These are phyloP conservation scores for Mythimna ferrago DNA, from an alignment of 2,888 invertebrate species.

Conservation along the genomic window DNA sequence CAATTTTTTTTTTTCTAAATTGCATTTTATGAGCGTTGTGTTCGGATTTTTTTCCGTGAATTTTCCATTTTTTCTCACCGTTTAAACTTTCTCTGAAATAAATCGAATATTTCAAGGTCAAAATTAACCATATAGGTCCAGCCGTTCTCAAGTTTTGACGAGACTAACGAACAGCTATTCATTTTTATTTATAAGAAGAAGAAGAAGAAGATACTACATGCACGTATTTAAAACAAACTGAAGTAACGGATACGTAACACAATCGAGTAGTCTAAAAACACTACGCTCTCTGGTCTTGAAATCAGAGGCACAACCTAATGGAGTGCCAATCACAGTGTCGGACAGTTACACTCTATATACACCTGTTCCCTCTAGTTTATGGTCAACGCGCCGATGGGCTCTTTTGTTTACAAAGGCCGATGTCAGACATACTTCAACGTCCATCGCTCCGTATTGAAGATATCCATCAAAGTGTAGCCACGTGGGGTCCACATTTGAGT, in stretches of 20 bases:
- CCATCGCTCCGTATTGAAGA: conserved; percentile 6
- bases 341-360: conserved; percentile 3
- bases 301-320: background rate
- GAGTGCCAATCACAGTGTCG: conserved; percentile 9
- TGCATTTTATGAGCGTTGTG: too few relatives aligned
- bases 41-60: too few relatives aligned
- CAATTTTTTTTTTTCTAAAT: too few relatives aligned
- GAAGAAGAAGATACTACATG: too few relatives aligned
- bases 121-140: too few relatives aligned
- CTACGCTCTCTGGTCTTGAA: background rate
- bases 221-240: background rate
- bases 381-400: background rate
- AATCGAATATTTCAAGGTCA: too few relatives aligned
- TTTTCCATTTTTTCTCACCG: too few relatives aligned
- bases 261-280: background rate
- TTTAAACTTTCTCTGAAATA: too few relatives aligned
- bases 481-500: background rate
- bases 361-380: conserved; percentile 30
- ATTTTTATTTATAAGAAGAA: too few relatives aligned
- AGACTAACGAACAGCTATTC: too few relatives aligned
- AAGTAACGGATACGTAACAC: background rate
- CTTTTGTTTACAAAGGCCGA: conserved; percentile 25
- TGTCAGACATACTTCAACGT: conserved; percentile 22
- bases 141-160: too few relatives aligned
- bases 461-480: conserved; percentile 7